Base-by-base conservation (phyloP, 2,888 invertebrate genomes). In the Mesorhabditis sp. region DNA sequence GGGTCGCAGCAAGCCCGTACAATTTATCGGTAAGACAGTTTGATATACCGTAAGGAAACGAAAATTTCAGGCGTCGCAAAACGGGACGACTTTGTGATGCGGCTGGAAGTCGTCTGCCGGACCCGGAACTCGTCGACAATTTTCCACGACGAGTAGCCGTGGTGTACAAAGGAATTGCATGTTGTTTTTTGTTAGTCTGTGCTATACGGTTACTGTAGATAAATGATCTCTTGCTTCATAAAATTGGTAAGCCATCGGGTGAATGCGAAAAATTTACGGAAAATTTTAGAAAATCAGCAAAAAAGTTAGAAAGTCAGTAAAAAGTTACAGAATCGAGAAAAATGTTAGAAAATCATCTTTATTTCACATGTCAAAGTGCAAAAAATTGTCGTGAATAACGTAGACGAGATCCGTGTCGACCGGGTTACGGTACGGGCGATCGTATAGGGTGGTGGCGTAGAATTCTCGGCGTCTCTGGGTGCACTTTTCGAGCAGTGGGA, bases 1-100 rank as follows among this genome's bases (percentile, higher is more conserved):
- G 42, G 77, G 74, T 66, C 72, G 76, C 61, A 71, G 76, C 15
- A 81, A 80, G 69, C 77, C 81, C 43, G 68, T 81, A n/a, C 78
- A 77, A 50, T 80, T 82, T 69, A 73, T 78, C 43, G 81, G 82
- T 58, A 71, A 50, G n/a, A 50, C n/a, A 50, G 10, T n/a, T 50
- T 50, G 7, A 50, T 76, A 42, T 64, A 13, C n/a, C 58, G n/a
- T 50, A 10, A 50, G 58, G n/a, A 50, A 50, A 50, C 58, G 58
- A 50, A 50, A 13, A 13, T 50, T 50, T 50, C 58, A 50, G 58
- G 58, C n/a, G 63, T 78, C 64, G 71, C 73, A 42, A 73, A 78
- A 65, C 70, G 78, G 67, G 78, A 78, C 69, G 74, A 75, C 45
- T 78, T 78, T 68, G 73, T 78, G 43, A 72, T 72, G 0, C 73